Evolutionary conservation across 1,140 invertebrate species (phyloP).

Genomic region (Caerostris extrusa): DNA sequence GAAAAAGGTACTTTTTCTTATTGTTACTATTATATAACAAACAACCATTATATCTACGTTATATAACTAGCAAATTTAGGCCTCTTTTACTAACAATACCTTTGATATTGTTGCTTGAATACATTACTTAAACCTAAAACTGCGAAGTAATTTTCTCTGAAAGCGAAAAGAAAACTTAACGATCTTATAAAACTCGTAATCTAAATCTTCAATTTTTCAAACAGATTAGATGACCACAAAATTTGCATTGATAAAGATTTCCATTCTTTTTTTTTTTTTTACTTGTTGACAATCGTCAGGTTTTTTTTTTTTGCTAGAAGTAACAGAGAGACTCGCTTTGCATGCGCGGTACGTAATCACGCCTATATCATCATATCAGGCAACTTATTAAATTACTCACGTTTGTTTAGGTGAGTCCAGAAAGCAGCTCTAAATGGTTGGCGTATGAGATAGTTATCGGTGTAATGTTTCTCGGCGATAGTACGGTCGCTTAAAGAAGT

Average conservation of each 20-base stretch:
- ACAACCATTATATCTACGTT: too few species aligned
- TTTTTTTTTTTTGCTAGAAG: neutral
- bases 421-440: neutral
- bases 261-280: neutral
- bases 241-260: slow-evolving; percentile 47
- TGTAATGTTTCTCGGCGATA: neutral
- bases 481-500: neutral
- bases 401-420: slow-evolving; percentile 44
- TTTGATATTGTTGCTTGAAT: too few species aligned
- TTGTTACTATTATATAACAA: too few species aligned
- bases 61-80: too few species aligned
- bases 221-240: neutral
- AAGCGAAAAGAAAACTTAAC: neutral
- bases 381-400: slow-evolving; percentile 70
- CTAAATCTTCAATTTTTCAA: slow-evolving; percentile 8
- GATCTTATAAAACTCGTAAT: neutral
- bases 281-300: neutral
- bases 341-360: slow-evolving; percentile 42
- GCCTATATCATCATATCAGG: slow-evolving; percentile 48
- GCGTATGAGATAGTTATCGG: neutral
- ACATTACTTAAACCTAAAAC: neutral
- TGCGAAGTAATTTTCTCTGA: neutral
- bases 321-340: neutral
- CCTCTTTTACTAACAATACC: too few species aligned
- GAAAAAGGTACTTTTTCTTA: too few species aligned